These are phyloP conservation scores for Pteropus rufus DNA, from an alignment of 2,797 vertebrate species.

Conservation along the genomic window DNA sequence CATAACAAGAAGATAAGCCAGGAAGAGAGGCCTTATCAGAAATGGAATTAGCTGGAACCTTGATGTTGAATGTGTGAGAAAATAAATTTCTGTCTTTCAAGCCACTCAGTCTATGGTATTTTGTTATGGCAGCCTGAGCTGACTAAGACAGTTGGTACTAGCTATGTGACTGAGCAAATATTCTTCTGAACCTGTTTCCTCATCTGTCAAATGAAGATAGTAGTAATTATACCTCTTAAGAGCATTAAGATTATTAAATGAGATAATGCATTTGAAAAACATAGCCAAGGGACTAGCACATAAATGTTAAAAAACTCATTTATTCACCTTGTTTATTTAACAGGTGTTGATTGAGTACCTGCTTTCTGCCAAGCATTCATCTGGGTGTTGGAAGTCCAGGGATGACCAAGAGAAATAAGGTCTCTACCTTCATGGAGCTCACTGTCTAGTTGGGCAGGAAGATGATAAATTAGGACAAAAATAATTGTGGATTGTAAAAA, in stretches of 20 bases:
- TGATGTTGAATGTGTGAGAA: background rate
- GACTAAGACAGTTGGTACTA: background rate
- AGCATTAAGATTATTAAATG: background rate
- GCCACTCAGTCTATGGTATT: background rate
- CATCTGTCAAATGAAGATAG: background rate
- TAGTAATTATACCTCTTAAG: background rate
- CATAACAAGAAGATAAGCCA: background rate
- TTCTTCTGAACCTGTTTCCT: background rate
- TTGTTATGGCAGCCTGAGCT: background rate
- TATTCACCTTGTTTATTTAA: background rate
- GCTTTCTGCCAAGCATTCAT: background rate
- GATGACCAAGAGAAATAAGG: background rate
- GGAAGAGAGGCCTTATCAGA: background rate
- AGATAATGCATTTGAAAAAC: background rate
- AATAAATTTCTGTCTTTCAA: background rate
- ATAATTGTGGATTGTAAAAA: background rate
- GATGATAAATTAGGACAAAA: background rate
- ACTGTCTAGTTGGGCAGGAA: background rate
- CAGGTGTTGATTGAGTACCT: background rate
- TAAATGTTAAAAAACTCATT: background rate
- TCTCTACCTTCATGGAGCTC: background rate
- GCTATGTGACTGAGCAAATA: background rate
- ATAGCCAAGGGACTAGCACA: background rate
- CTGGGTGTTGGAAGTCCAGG: background rate
- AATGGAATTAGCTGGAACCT: background rate